Evolutionary conservation across 2,888 invertebrate species (phyloP).

Genomic region (Chloromyia formosa): DNA sequence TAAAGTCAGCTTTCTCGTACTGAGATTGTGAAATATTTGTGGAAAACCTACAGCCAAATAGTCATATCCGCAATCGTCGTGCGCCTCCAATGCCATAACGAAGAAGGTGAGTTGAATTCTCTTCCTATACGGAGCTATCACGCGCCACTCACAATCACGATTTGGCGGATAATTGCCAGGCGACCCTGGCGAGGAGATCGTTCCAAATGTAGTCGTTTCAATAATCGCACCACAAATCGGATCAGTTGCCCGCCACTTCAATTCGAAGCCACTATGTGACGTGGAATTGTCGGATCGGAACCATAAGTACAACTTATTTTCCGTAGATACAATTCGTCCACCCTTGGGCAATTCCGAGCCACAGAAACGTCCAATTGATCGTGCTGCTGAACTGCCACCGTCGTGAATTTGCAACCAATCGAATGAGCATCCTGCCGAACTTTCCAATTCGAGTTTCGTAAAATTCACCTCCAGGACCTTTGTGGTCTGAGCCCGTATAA

Average conservation of each 20-base stretch:
- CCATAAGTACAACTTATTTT: slow-evolving; percentile 80
- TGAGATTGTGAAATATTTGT: no score
- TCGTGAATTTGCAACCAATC: slow-evolving; percentile 88
- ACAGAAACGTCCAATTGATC: slow-evolving; percentile 82
- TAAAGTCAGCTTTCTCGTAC: neutral
- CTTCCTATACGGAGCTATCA: slow-evolving; percentile 74
- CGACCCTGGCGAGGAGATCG: slow-evolving; percentile 85
- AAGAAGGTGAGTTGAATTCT: slow-evolving; percentile 85
- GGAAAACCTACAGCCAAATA: slow-evolving; percentile 72
- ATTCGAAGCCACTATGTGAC: slow-evolving; percentile 74
- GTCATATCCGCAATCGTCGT: slow-evolving; percentile 78
- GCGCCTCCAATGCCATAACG: slow-evolving; percentile 76
- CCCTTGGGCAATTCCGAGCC: slow-evolving; percentile 74
- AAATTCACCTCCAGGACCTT: slow-evolving; percentile 85
- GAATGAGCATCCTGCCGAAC: slow-evolving; percentile 70
- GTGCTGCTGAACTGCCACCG: slow-evolving; percentile 77
- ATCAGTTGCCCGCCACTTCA: slow-evolving; percentile 80
- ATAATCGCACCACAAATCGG: slow-evolving; percentile 79
- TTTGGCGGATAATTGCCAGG: slow-evolving; percentile 88
- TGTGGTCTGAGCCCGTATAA: slow-evolving; percentile 72
- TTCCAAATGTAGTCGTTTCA: slow-evolving; percentile 71
- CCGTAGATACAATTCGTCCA: slow-evolving; percentile 79
- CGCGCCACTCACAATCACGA: slow-evolving; percentile 82
- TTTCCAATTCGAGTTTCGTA: slow-evolving; percentile 77
- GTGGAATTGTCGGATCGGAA: slow-evolving; percentile 78